A percentile compares a stretch with the other conserved stretches of the same genome.
phyloP scores from a whole-genome alignment of 2,113 vertebrate genomes.

The Crypturellus undulatus region DNA sequence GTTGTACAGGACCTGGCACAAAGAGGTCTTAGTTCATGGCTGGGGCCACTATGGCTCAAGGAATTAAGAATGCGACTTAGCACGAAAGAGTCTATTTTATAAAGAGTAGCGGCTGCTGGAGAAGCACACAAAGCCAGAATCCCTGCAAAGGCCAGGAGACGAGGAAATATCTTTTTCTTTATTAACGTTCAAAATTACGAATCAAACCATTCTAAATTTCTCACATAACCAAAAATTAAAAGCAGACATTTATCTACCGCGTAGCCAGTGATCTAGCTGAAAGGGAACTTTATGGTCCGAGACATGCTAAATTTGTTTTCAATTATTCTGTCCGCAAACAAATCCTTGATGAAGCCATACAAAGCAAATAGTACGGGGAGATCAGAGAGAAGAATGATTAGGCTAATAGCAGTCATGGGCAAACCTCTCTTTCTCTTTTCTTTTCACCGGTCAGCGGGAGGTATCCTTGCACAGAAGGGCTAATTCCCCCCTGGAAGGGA shows the following conservation, averaged over 20 bases:
- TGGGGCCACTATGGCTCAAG: neutral
- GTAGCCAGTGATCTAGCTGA: slow-evolving; percentile 47
- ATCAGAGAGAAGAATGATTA: slow-evolving; percentile 64
- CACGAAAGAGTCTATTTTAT: neutral
- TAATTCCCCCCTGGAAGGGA: slow-evolving; percentile 46
- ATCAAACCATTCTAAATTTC: slow-evolving; percentile 74
- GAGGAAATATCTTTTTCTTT: slow-evolving; percentile 40
- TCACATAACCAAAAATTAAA: slow-evolving; percentile 80
- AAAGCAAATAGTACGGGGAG: slow-evolving; percentile 51
- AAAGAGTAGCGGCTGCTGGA: slow-evolving; percentile 21
- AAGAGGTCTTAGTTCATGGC: neutral
- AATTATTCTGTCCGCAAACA: slow-evolving; percentile 75
- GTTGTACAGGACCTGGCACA: neutral
- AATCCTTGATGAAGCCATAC: slow-evolving; percentile 71
- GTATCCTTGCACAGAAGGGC: slow-evolving; percentile 54
- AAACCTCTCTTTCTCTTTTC: neutral
- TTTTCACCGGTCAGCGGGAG: slow-evolving; percentile 53
- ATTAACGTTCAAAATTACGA: slow-evolving; percentile 75
- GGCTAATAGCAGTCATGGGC: slow-evolving; percentile 24
- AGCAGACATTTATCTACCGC: slow-evolving; percentile 77
- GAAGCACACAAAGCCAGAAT: slow-evolving; percentile 30
- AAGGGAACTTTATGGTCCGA: slow-evolving; percentile 67
- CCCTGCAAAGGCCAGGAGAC: neutral
- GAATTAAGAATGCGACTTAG: neutral
- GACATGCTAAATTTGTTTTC: slow-evolving; percentile 79